Base-by-base conservation (phyloP, 37 sponge, comb jelly and placozoan genomes). In the Spongilla lacustris region DNA sequence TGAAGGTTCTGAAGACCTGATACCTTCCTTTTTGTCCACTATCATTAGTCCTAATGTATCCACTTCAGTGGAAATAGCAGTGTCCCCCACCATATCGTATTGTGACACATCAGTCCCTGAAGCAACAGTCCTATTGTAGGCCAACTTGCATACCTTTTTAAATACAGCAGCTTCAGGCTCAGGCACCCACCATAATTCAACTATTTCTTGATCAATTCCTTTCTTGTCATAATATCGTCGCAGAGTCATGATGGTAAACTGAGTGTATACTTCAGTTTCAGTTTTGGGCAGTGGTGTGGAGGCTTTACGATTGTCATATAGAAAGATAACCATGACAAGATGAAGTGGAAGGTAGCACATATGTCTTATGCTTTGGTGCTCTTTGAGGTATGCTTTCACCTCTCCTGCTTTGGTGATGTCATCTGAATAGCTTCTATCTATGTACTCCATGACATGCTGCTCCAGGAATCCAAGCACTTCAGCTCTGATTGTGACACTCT, bases 301-400 rank as follows among this genome's bases (percentile, higher is more conserved):
- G 0, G 46, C 69, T 21, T n/a, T 24, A 32, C 37, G 4, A 3
- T 19, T 0, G 12, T 76, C 46, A 67, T 67, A 66, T 26, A 84
- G 69, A 35, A 36, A 84, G 38, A 21, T 34, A 0, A 84, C 36
- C 77, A 84, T 84, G 12, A 77, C 76, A 36, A 29, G n/a, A 26
- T 84, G 85, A 22, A 84, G 31, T 34, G 85, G 85, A 11, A 84
- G 77, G 67, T 76, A 84, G 28, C 77, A 76, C 85, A 84, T 84
- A 77, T 84, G 85, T 11, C 24, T 31, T 4, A 84, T 29, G 32
- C 75, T 84, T 4, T 27, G 77, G 36, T 84, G 77, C 0, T 14
- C 36, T 3, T 76, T 4, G 0, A 84, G 46, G 33, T 84, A 84
- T 25, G 41, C 25, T 36, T 33, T 32, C 23, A 84, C 41, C 50